These are phyloP conservation scores for Phylloscopus collybita DNA, from an alignment of 2,797 vertebrate genomes.

Conservation along the genomic window DNA sequence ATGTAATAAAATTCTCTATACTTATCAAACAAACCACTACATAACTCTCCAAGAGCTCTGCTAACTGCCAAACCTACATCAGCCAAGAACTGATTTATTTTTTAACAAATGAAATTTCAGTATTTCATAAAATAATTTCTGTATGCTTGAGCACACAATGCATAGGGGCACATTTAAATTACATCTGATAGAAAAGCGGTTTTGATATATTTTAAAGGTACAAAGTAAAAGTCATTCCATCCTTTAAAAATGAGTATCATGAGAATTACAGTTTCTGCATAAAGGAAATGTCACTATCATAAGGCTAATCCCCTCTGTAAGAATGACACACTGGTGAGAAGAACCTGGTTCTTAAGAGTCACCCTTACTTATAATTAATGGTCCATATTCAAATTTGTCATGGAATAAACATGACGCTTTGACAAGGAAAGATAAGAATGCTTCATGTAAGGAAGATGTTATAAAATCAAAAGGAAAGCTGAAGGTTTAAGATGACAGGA, in stretches of 20 bases:
- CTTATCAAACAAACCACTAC: not conserved
- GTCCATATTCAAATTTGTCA: not conserved
- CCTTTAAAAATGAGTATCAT: not conserved
- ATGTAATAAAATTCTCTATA: not conserved
- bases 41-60: not conserved
- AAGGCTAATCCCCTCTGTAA: not conserved
- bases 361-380: not conserved
- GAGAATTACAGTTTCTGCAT: not conserved
- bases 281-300: not conserved
- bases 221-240: not conserved
- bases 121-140: not conserved
- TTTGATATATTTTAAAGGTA: not conserved
- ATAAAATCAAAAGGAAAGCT: not conserved
- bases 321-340: not conserved
- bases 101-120: not conserved
- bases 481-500: not conserved
- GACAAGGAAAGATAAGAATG: not conserved
- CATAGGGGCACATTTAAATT: not conserved
- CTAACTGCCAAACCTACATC: not conserved
- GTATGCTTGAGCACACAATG: not conserved
- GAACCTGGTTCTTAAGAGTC: not conserved
- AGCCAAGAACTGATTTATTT: fast-evolving
- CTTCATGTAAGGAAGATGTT: not conserved
- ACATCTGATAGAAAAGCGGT: not conserved
- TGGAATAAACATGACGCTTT: not conserved